Base-by-base conservation (phyloP, 2,113 vertebrate species). In the Cyrtonyx montezumae region DNA sequence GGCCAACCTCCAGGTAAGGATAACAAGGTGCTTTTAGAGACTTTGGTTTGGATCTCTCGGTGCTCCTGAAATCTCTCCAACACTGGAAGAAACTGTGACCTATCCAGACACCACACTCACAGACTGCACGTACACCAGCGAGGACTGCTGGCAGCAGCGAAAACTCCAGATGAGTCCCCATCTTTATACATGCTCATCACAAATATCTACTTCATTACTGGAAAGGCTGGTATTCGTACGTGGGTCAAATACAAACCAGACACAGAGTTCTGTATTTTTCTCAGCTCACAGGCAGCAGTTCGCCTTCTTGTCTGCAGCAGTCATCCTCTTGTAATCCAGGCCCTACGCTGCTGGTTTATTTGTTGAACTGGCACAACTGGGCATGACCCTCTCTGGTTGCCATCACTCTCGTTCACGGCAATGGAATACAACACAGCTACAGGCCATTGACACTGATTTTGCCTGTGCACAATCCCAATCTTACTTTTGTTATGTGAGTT, bases 51-150 rank as follows among this genome's bases (percentile, higher is more conserved):
- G 62, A 18, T 66, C 20, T 1, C 36, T 18, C 15, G 19, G 8
- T 84, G 32, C 34, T 70, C 62, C 49, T 56, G 74, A 30, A 79
- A n/a, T 13, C 12, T 13, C 43, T 56, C 51, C 23, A 55, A 13
- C 26, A 34, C 51, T 49, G 28, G 16, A n/a, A 22, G 23, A 22
- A 15, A 5, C 51, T 46, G 7, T 21, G 73, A 37, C 11, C 11
- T 12, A 0, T 8, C 28, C 51, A 30, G 49, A n/a, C 1, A 69
- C 40, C 6, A 5, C 32, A 8, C 19, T 45, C 8, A 25, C 1
- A 40, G 55, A 49, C 48, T n/a, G 17, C 2, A 8, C 19, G 3
- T 55, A 26, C 26, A 45, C 66, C 46, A 23, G 26, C 48, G 42
- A 9, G 1, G 37, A 43, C 30, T 11, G 69, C 76, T 56, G 76